Evolutionary conservation across 2,888 invertebrate genomes (phyloP).

Genomic region (Schizaphis graminum): DNA sequence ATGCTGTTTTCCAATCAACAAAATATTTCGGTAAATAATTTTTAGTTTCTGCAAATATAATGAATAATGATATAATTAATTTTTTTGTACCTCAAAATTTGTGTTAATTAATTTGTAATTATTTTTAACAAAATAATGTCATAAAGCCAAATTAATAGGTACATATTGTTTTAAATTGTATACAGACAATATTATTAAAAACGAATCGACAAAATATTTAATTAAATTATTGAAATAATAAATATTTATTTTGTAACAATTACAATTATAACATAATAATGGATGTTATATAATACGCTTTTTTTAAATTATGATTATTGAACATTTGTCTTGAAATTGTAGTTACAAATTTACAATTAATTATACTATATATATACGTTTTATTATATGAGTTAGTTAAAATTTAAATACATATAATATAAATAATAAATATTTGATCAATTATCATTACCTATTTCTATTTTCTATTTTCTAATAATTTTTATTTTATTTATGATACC

Average conservation of each 20-base stretch:
- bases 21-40: background rate
- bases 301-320: background rate
- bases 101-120: background rate
- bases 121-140: background rate
- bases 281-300: background rate
- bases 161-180: background rate
- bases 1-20: background rate
- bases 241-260: background rate
- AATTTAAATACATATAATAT: background rate
- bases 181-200: background rate
- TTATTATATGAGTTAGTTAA: background rate
- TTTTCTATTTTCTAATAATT: background rate
- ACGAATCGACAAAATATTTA: background rate
- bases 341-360: background rate
- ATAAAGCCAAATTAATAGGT: background rate
- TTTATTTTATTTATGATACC: background rate
- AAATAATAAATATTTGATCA: background rate
- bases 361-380: background rate
- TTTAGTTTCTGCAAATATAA: background rate
- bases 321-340: background rate
- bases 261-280: background rate
- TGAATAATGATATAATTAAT: background rate
- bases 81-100: background rate
- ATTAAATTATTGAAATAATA: background rate
- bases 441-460: background rate